These are phyloP conservation scores for Ptychochromis oligacanthus DNA, from an alignment of 2,113 vertebrate genomes.

Conservation along the genomic window DNA sequence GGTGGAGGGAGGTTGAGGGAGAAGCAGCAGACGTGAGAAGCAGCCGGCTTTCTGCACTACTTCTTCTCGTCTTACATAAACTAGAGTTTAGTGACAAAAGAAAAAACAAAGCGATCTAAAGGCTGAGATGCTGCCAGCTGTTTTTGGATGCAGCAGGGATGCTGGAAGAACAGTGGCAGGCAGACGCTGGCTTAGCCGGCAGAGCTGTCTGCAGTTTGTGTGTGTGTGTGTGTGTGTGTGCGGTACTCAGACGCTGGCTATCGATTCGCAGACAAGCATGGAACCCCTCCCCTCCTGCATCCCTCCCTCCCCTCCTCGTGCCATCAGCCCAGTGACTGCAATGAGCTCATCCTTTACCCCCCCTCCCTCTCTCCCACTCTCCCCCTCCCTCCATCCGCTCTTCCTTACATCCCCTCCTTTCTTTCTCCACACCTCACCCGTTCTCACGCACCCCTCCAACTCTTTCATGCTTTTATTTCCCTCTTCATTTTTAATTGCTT, in stretches of 20 bases:
- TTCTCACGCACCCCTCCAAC: constrained; percentile 31
- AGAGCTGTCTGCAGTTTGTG: constrained; percentile 46
- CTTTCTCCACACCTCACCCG: constrained; percentile 31
- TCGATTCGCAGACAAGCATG: constrained; percentile 65
- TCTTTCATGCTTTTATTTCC: constrained; percentile 44
- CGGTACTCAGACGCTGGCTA: constrained; percentile 64
- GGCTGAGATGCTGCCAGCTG: constrained; percentile 7
- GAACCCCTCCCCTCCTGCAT: constrained; percentile 50
- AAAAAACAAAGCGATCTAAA: not conserved
- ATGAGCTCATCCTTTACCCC: constrained; percentile 75
- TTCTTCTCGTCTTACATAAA: constrained; percentile 11
- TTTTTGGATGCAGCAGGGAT: constrained; percentile 21
- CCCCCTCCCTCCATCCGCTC: constrained; percentile 11
- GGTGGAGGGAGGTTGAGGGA: constrained; percentile 22
- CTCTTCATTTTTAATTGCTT: constrained; percentile 49
- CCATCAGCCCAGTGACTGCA: constrained; percentile 76
- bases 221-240: constrained; percentile 38
- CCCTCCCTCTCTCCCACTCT: not conserved
- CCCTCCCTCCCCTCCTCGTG: constrained; percentile 40
- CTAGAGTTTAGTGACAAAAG: constrained; percentile 20
- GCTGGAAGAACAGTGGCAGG: constrained; percentile 13
- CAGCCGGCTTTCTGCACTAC: constrained; percentile 43
- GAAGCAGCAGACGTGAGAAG: constrained; percentile 50
- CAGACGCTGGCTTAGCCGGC: constrained; percentile 34
- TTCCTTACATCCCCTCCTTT: constrained; percentile 1